phyloP scores from a whole-genome alignment of 2,888 invertebrate genomes.

The Acanthoscelides obtectus region DNA sequence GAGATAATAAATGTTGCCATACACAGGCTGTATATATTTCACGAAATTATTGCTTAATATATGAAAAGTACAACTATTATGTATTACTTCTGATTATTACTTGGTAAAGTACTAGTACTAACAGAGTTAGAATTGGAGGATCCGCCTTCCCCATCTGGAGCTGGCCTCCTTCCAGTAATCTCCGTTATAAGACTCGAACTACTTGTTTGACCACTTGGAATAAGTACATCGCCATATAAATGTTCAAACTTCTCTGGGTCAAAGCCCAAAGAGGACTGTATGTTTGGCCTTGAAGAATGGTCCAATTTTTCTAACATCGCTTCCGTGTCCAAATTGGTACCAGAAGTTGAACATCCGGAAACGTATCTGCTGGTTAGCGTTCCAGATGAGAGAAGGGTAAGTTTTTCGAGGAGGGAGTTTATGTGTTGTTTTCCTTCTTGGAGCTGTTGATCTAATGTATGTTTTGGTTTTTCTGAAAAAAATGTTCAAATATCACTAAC shows the following conservation, averaged over 20 bases:
- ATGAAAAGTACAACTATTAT: background rate
- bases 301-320: conserved; percentile 30
- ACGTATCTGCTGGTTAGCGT: conserved; percentile 34
- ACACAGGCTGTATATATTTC: background rate
- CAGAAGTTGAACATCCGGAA: conserved; percentile 37
- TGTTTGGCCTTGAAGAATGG: conserved; percentile 30
- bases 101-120: background rate
- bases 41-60: background rate
- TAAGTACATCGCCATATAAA: conserved; percentile 12
- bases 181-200: background rate
- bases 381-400: conserved; percentile 33
- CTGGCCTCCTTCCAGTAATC: background rate
- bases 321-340: conserved; percentile 22
- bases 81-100: background rate
- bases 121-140: background rate
- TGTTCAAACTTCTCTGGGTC: conserved; percentile 23
- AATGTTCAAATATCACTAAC: background rate
- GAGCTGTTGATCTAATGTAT: conserved; percentile 15
- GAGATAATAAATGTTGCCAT: too few species aligned
- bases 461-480: background rate
- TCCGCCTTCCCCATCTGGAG: background rate
- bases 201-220: background rate
- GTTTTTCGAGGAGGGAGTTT: conserved; percentile 41
- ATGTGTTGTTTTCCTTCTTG: conserved; percentile 38
- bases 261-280: conserved; percentile 23